Evolutionary conservation across 2,888 invertebrate genomes (phyloP).

Genomic region (Idaea straminata): DNA sequence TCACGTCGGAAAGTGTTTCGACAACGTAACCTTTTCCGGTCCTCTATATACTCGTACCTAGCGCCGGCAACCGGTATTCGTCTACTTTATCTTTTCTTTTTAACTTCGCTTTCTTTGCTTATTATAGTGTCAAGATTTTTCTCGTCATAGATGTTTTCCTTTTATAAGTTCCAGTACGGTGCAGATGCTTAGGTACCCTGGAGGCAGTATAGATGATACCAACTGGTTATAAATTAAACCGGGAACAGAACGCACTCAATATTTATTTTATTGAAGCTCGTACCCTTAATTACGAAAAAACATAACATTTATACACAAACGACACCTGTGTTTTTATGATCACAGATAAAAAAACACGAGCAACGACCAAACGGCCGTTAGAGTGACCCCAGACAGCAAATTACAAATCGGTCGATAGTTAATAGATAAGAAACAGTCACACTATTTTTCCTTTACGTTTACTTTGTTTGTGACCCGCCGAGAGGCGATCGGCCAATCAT

Average conservation of each 20-base stretch:
- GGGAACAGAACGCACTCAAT: background rate
- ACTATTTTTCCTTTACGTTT: background rate
- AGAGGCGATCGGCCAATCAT: background rate
- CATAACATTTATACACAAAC: background rate
- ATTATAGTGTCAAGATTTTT: no score
- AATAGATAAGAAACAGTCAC: background rate
- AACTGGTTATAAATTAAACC: background rate
- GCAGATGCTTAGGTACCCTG: no score
- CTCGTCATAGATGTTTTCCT: no score
- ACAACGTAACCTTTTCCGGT: no score
- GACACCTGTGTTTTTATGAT: conserved; percentile 1
- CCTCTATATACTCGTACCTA: no score
- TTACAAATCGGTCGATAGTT: background rate
- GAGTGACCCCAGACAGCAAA: background rate
- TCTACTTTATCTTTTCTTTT: no score
- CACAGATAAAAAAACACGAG: background rate
- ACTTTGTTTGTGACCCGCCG: background rate
- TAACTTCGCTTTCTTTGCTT: no score
- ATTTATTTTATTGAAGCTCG: background rate
- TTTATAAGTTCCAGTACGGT: no score
- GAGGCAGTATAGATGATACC: background rate
- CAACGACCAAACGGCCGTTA: background rate
- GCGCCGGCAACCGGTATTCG: no score
- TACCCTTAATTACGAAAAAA: background rate
- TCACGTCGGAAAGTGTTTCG: no score